Conservation (phyloP, 2,888 invertebrate genomes). For the Drosophila limbata region DNA sequence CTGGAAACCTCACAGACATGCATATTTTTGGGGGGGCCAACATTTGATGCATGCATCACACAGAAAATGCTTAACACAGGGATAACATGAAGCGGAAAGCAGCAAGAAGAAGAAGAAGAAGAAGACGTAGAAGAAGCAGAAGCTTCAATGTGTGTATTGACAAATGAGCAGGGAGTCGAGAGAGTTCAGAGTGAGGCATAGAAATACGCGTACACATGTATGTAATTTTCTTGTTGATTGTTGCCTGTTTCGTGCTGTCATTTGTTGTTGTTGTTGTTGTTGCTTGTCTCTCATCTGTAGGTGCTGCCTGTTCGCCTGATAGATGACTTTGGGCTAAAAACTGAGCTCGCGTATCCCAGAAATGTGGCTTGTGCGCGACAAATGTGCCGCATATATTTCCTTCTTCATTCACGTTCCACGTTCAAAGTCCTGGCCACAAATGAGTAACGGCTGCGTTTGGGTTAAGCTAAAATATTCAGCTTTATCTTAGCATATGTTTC, state of each 20-base stretch:
- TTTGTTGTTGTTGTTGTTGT: slow-evolving; percentile 20
- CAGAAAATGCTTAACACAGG: slow-evolving; percentile 47
- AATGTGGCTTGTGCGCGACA: slow-evolving; percentile 48
- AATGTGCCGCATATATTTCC: slow-evolving; percentile 43
- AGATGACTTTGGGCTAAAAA: slow-evolving; percentile 49
- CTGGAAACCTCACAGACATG: slow-evolving; percentile 21
- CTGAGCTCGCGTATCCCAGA: slow-evolving; percentile 21
- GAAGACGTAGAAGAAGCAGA: neutral
- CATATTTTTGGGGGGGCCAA: slow-evolving; percentile 2
- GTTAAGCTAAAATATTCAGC: slow-evolving; percentile 36
- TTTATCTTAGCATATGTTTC: slow-evolving; percentile 24
- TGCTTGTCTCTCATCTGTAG: slow-evolving; percentile 17
- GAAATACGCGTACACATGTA: slow-evolving; percentile 66
- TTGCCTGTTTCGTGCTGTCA: slow-evolving; percentile 38
- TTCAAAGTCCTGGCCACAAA: slow-evolving; percentile 14
- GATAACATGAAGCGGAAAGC: slow-evolving; percentile 50
- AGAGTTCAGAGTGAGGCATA: slow-evolving; percentile 5
- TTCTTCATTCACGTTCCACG: slow-evolving; percentile 2
- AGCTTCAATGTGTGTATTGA: slow-evolving; percentile 56
- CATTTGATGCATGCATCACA: slow-evolving; percentile 48
- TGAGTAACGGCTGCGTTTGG: slow-evolving; percentile 32
- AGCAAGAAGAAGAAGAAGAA: slow-evolving; percentile 11
- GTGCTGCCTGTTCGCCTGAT: slow-evolving; percentile 35
- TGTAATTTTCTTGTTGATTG: slow-evolving; percentile 76
- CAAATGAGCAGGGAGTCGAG: slow-evolving; percentile 50